These are phyloP conservation scores for Hyalella azteca DNA, from an alignment of 2,888 invertebrate species.

Conservation along the genomic window DNA sequence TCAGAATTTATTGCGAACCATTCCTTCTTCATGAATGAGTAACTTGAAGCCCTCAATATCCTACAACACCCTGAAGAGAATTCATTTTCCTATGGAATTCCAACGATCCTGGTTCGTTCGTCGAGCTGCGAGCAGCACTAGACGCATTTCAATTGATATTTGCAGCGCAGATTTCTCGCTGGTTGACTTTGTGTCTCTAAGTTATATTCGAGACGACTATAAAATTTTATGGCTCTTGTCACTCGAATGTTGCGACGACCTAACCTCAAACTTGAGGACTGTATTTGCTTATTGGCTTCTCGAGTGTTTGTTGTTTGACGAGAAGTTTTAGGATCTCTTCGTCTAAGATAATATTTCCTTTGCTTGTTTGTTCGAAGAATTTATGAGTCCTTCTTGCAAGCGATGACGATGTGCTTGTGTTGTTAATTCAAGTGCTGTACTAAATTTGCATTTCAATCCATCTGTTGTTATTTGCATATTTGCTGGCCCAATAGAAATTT, in stretches of 20 bases:
- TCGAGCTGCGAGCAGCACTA: neutral
- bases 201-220: constrained; percentile 26
- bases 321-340: constrained; percentile 5
- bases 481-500: too few species aligned
- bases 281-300: constrained; percentile 34
- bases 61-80: constrained; percentile 7
- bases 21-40: constrained; percentile 27
- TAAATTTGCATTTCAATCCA: neutral
- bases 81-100: neutral
- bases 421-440: neutral
- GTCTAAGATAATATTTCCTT: constrained; percentile 1
- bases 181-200: constrained; percentile 33
- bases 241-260: constrained; percentile 30
- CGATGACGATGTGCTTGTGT: neutral
- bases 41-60: neutral
- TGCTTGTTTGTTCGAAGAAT: neutral
- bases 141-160: constrained; percentile 31
- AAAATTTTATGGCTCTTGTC: constrained; percentile 35
- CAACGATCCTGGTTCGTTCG: neutral
- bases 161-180: constrained; percentile 28
- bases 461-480: too few species aligned
- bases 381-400: neutral
- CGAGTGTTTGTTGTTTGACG: constrained; percentile 23
- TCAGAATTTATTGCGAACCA: constrained; percentile 23
- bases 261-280: constrained; percentile 19